Evolutionary conservation across 1,140 invertebrate species (phyloP).

Genomic region (Calliphora vicina): DNA sequence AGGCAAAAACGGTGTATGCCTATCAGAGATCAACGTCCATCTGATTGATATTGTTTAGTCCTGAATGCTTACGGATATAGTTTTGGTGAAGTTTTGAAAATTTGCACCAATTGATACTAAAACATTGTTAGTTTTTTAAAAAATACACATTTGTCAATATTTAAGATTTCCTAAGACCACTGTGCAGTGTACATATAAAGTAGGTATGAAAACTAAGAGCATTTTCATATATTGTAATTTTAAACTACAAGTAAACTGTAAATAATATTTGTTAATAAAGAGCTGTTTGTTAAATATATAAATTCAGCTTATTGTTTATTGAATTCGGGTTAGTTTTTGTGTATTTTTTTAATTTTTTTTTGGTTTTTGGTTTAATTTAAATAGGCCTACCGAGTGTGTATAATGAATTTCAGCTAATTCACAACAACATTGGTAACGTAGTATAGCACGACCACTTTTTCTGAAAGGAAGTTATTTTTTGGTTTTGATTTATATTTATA

Average conservation of each 20-base stretch:
- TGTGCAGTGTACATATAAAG: background rate
- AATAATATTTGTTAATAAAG: too few relatives aligned
- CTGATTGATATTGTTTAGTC: too few relatives aligned
- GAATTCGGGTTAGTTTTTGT: background rate
- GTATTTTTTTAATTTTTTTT: background rate
- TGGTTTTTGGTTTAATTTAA: background rate
- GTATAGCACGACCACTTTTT: slow-evolving; percentile 64
- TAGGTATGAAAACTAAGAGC: slow-evolving; percentile 28
- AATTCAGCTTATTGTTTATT: background rate
- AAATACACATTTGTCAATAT: background rate
- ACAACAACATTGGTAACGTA: slow-evolving; percentile 65
- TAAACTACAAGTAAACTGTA: too few relatives aligned
- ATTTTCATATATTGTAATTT: slow-evolving; percentile 7
- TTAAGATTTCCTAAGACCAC: background rate
- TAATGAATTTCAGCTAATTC: slow-evolving; percentile 64
- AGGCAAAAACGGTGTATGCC: too few relatives aligned
- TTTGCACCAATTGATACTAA: too few relatives aligned
- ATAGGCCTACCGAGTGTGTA: slow-evolving; percentile 62
- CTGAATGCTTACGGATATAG: too few relatives aligned
- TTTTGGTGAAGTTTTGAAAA: too few relatives aligned
- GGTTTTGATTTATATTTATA: slow-evolving; percentile 28
- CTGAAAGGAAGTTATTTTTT: slow-evolving; percentile 54
- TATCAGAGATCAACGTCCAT: too few relatives aligned
- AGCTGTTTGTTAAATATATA: background rate
- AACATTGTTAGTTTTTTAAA: too few relatives aligned